phyloP scores from a whole-genome alignment of 2,113 vertebrate species.

The Serinus canaria region DNA sequence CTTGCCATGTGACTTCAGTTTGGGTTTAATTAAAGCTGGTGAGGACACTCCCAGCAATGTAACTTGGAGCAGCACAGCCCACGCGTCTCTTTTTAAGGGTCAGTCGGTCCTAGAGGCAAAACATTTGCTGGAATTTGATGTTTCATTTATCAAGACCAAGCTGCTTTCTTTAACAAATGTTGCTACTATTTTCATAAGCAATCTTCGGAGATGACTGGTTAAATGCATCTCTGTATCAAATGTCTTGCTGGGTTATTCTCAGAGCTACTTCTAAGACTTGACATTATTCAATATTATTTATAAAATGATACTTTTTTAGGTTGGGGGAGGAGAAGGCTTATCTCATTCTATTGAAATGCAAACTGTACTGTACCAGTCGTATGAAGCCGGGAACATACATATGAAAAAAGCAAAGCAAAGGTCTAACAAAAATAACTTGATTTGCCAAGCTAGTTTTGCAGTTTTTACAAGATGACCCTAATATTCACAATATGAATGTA shows the following conservation, averaged over 20 bases:
- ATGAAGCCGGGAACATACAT: conserved; percentile 54
- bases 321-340: conserved; percentile 67
- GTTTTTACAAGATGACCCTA: conserved; percentile 79
- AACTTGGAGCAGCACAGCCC: conserved; percentile 44
- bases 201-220: conserved; percentile 73
- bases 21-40: conserved; percentile 61
- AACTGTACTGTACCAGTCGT: conserved; percentile 64
- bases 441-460: conserved; percentile 73
- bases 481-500: conserved; percentile 80
- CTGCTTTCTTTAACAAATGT: conserved; percentile 76
- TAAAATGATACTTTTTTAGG: conserved; percentile 76
- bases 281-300: conserved; percentile 80
- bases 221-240: conserved; percentile 74
- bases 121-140: conserved; percentile 70
- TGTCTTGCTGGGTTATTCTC: conserved; percentile 76
- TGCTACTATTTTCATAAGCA: conserved; percentile 77
- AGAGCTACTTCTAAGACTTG: conserved; percentile 73
- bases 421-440: conserved; percentile 75
- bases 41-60: conserved; percentile 20
- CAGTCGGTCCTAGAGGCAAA: conserved; percentile 54
- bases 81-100: conserved; percentile 60
- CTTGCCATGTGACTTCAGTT: conserved; percentile 45
- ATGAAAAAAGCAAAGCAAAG: conserved; percentile 67
- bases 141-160: conserved; percentile 72
- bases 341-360: conserved; percentile 79